Evolutionary conservation across 2,888 invertebrate genomes (phyloP), one percentile per base, ranked within the genome.

Genomic region (Troides oblongomaculatus): DNA sequence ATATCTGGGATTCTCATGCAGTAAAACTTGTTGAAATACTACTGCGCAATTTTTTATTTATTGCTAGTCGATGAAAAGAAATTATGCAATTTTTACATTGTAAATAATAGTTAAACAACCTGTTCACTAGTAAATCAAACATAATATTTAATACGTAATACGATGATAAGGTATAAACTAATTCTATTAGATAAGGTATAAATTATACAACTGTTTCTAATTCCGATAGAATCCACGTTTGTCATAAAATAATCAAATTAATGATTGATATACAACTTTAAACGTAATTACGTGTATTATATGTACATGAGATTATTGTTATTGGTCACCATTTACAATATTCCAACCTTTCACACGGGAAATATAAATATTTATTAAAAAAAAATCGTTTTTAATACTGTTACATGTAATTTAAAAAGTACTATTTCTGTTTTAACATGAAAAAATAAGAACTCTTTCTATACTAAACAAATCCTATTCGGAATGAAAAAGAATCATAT

Each of bases 401-500:
- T 30, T 30, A 30, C 3, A 2, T 30, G 30, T 30, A 30, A 2
- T 30, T 30, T 30, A 3, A 30, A 30, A 3, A 30, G 30, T 30
- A 30, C 30, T 30, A 30, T 30, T 30, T 30, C 30, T 30, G 4
- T 30, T 30, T 30, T 30, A 30, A 46, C 10, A 14, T 14, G 7
- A n/a, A n/a, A 53, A 53, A 18, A n/a, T 6, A 53, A 6, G n/a
- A 53, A 53, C 53, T n/a, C 18, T 17, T 14, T 5, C 18, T 14
- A 17, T 17, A 50, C 5, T 17, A 50, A 50, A 50, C 18, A 50
- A 17, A 1, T 46, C 50, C 12, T 50, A 50, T 64, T 56, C 36
- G 56, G 1, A 57, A n/a, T 23, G 23, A 59, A 65, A 46, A 21
- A 60, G 66, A 46, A 62, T 62, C 62, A 23, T 21, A 43, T 62